phyloP scores from a whole-genome alignment of 2,113 vertebrate genomes.

The Pterocles burchelli region DNA sequence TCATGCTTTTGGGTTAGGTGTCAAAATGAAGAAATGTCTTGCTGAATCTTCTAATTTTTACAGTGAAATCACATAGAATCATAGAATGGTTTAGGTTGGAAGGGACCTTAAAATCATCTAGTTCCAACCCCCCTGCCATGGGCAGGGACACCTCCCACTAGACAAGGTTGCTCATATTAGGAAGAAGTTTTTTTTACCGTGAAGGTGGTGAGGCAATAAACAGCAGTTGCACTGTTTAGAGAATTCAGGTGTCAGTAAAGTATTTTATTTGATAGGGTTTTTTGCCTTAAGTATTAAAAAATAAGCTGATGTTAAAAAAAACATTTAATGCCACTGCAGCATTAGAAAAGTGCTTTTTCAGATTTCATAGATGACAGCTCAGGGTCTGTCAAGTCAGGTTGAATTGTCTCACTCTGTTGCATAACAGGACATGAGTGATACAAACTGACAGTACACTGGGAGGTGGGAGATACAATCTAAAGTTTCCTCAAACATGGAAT shows the following conservation, averaged over 20 bases:
- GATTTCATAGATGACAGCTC: neutral
- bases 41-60: neutral
- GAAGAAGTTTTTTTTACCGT: no score
- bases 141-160: no score
- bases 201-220: neutral
- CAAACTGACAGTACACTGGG: neutral
- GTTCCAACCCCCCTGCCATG: no score
- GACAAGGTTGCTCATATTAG: no score
- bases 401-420: neutral
- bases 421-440: neutral
- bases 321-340: neutral
- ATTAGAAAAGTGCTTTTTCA: neutral
- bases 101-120: no score
- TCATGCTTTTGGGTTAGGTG: neutral
- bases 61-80: neutral
- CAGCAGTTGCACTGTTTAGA: neutral
- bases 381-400: neutral
- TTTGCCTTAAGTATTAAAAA: neutral
- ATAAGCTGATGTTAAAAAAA: neutral
- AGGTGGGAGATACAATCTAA: neutral
- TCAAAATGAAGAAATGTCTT: neutral
- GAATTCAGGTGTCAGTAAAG: neutral
- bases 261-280: neutral
- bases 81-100: no score
- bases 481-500: neutral